phyloP scores from a whole-genome alignment of 1,140 invertebrate genomes.

The Euwallacea similis region DNA sequence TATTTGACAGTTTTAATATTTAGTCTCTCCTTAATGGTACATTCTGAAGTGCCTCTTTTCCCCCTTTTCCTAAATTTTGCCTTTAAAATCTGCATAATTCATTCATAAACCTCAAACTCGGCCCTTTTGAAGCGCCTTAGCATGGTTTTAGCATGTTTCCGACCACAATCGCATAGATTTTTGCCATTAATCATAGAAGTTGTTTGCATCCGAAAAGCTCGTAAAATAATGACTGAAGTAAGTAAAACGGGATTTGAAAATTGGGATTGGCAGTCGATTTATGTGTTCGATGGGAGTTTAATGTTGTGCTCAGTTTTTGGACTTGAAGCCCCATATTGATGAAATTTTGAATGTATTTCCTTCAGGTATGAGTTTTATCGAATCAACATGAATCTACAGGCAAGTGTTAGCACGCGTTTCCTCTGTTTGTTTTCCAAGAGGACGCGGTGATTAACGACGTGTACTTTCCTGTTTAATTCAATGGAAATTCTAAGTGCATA shows the following conservation, averaged over 20 bases:
- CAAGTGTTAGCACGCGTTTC: not conserved
- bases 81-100: too few relatives aligned
- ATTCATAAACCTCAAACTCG: too few relatives aligned
- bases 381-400: too few relatives aligned
- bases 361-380: too few relatives aligned
- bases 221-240: not conserved
- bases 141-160: not conserved
- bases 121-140: too few relatives aligned
- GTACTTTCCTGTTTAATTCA: not conserved
- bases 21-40: too few relatives aligned
- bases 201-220: not conserved
- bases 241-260: not conserved
- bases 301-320: not conserved
- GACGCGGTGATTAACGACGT: not conserved
- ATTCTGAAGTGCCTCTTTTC: too few relatives aligned
- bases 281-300: not conserved
- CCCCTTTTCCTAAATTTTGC: too few relatives aligned
- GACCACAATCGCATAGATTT: too few relatives aligned
- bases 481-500: constrained; percentile 1
- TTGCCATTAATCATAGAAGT: not conserved
- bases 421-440: constrained; percentile 1
- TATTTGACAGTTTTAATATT: too few relatives aligned
- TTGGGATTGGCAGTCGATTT: constrained; percentile 8
- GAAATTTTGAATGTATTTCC: not conserved
- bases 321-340: not conserved